A percentile compares a stretch with the other conserved stretches of the same genome.
phyloP scores from a whole-genome alignment of 1,140 invertebrate species.

The Bathynomus jamesi region DNA sequence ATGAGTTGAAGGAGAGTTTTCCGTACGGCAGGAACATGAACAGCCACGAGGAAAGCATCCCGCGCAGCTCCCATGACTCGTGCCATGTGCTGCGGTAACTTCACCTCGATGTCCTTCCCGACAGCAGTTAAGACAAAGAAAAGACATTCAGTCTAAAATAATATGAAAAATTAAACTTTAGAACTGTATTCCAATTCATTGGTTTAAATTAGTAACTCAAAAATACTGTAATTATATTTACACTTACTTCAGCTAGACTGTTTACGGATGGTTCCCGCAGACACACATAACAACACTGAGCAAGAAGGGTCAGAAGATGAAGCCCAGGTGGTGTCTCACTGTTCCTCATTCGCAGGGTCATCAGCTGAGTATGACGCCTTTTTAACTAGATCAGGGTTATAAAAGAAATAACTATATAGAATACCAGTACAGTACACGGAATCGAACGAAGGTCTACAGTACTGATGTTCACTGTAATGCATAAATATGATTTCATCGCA shows the following conservation, averaged over 20 bases:
- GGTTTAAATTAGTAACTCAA: neutral
- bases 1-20: constrained; percentile 79
- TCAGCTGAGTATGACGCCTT: constrained; percentile 42
- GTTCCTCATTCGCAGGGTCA: constrained; percentile 28
- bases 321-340: constrained; percentile 58
- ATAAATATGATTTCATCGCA: neutral
- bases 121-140: constrained; percentile 79
- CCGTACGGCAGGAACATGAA: constrained; percentile 43
- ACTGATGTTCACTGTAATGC: neutral
- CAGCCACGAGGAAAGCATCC: constrained; percentile 62
- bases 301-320: constrained; percentile 66
- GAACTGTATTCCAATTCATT: neutral
- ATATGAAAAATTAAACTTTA: neutral
- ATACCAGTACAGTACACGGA: neutral
- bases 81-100: constrained; percentile 66
- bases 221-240: neutral
- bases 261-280: constrained; percentile 63
- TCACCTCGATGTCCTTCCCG: constrained; percentile 72
- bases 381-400: neutral
- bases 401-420: neutral
- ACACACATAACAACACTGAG: constrained; percentile 75
- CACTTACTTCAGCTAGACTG: constrained; percentile 62
- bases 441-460: neutral
- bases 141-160: constrained; percentile 65
- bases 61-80: constrained; percentile 65